Evolutionary conservation across 1,140 invertebrate species (phyloP).

Genomic region (Nasonia longicornis): DNA sequence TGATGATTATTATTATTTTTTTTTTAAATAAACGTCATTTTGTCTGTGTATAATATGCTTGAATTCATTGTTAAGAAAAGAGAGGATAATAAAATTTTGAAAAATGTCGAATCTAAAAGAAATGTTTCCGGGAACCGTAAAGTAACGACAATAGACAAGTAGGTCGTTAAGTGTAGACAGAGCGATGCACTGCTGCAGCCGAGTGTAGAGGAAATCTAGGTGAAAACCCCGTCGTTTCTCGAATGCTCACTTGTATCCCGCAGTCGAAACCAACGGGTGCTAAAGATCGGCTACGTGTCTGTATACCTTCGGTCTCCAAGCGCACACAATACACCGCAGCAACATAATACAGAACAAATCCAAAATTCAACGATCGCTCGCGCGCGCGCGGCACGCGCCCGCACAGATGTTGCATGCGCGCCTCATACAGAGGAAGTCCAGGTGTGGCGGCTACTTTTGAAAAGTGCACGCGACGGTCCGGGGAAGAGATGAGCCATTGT

Average conservation of each 20-base stretch:
- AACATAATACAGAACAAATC: slow-evolving; percentile 13
- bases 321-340: neutral
- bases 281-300: neutral
- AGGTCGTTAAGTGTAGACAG: neutral
- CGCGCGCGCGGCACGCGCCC: slow-evolving; percentile 4
- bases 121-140: neutral
- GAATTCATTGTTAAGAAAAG: no score
- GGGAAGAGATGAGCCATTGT: slow-evolving; percentile 21
- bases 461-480: slow-evolving; percentile 43
- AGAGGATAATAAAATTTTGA: neutral
- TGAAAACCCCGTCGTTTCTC: neutral
- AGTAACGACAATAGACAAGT: neutral
- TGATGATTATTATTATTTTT: no score
- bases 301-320: neutral
- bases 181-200: neutral
- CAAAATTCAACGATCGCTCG: neutral
- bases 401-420: slow-evolving; percentile 47
- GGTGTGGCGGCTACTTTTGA: slow-evolving; percentile 46
- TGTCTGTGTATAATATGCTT: no score
- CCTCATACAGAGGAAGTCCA: slow-evolving; percentile 47
- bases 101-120: neutral
- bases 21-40: no score
- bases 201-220: neutral
- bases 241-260: slow-evolving; percentile 16
- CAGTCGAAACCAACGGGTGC: neutral